Percentiles rank a stretch among this genome's conserved stretches.
phyloP scores from a whole-genome alignment of 1,140 invertebrate species.

The Nixonia krombeini region DNA sequence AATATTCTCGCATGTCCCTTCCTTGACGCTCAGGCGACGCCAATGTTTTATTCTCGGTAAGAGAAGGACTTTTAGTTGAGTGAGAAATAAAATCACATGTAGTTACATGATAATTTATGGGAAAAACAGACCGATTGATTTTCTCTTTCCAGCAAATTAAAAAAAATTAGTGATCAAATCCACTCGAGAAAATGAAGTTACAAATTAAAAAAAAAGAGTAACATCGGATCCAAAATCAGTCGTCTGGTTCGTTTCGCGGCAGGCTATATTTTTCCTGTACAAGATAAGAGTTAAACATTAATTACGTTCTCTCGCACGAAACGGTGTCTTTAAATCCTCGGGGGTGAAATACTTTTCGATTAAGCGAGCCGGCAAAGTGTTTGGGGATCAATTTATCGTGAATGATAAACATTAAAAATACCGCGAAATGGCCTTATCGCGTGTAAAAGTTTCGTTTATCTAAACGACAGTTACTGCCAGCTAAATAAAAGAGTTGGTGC shows the following conservation, averaged over 20 bases:
- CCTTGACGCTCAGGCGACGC: constrained; percentile 5
- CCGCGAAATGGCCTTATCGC: background rate
- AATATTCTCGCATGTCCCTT: constrained; percentile 37
- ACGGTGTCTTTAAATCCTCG: constrained; percentile 12
- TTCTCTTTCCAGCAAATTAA: too few species aligned
- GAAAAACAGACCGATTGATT: too few species aligned
- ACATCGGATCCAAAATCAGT: constrained; percentile 23
- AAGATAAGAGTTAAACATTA: constrained; percentile 34
- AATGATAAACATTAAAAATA: constrained; percentile 21
- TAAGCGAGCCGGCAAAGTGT: constrained; percentile 19
- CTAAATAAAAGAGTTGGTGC: too few species aligned
- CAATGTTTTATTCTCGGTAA: constrained; percentile 29
- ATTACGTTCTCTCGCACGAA: constrained; percentile 9
- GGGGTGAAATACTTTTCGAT: constrained; percentile 30
- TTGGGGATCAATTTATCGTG: constrained; percentile 20
- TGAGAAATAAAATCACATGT: too few species aligned
- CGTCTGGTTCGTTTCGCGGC: constrained; percentile 20
- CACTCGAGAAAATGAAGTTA: too few species aligned
- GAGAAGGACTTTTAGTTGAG: too few species aligned
- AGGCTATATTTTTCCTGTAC: constrained; percentile 9
- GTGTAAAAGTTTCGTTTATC: too few species aligned
- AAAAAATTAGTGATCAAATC: too few species aligned
- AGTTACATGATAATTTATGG: too few species aligned
- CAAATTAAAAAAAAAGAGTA: too few species aligned
- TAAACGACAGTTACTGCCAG: too few species aligned